Base-by-base conservation (phyloP, 2,113 vertebrate genomes). In the Rutilus rutilus region DNA sequence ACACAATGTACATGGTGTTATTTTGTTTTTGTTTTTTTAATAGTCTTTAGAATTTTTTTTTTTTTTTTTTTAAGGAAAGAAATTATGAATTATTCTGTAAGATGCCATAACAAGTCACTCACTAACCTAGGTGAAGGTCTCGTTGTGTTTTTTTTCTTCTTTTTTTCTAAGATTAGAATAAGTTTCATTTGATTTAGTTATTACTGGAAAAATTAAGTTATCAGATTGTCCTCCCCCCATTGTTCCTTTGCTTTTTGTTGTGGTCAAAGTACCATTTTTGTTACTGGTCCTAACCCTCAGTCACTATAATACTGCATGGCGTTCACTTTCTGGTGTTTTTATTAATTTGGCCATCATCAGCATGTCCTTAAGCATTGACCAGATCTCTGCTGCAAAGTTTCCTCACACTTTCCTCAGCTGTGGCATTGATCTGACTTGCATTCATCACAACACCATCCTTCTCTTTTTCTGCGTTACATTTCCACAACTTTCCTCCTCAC, bases 401-500 rank as follows among this genome's bases (percentile, higher is more conserved):
- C 30, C 50, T 45, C 77, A 60, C 77, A 39, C 30, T 62, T 79
- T 84, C 54, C 84, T 64, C 54, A n/a, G 39, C 52, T 39, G 33
- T 65, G n/a, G 62, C 33, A 36, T 83, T 67, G 82, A 76, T 30
- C 74, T 65, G 74, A 69, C 83, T 83, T 84, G 75, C 87, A 83
- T 88, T 85, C 74, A 59, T 64, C 82, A 85, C 74, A 64, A 74
- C 77, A 42, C 65, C 65, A 5, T 76, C 85, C 71, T 67, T 33
- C 78, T 27, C 77, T 42, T 23, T 54, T 52, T 27, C 83, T 23
- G 78, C 23, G 2, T 33, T 33, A 19, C 27, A 6, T 57, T 42
- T 54, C 30, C 47, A 33, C 62, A 15, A 23, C 90, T 77, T 92
- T 87, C 89, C 81, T 39, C 27, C 62, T 69, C 57, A 67, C 83